Conservation (phyloP, 2,888 invertebrate species). For the Atrina japonica region DNA sequence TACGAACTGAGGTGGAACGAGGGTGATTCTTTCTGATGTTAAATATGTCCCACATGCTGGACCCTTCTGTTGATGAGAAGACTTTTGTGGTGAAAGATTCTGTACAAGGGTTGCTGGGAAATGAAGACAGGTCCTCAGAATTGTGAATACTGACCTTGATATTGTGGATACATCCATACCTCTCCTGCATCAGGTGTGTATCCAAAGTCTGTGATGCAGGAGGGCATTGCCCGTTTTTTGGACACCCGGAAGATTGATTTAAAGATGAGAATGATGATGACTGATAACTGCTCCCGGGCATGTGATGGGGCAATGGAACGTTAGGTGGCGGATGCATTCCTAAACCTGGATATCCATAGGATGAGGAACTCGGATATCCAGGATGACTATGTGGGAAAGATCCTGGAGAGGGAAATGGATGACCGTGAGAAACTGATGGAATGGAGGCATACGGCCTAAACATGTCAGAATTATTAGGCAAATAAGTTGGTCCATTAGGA, state of each 20-base stretch:
- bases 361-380: constrained; percentile 8
- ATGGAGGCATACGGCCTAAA: constrained; percentile 57
- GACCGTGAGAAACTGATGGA: constrained; percentile 55
- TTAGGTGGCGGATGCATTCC: constrained; percentile 45
- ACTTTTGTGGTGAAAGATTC: constrained; percentile 7
- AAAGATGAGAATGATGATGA: constrained; percentile 26
- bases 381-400: constrained; percentile 26
- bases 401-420: constrained; percentile 55
- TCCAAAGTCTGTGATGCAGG: constrained; percentile 67
- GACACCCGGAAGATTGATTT: constrained; percentile 61
- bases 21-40: constrained; percentile 18
- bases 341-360: constrained; percentile 49
- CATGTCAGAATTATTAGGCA: constrained; percentile 58
- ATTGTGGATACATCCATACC: constrained; percentile 51
- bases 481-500: constrained; percentile 57
- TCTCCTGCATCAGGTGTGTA: constrained; percentile 66
- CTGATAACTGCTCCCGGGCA: constrained; percentile 27
- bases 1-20: constrained; percentile 31
- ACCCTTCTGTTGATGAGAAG: neutral
- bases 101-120: neutral
- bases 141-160: constrained; percentile 28
- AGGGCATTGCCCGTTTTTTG: constrained; percentile 69
- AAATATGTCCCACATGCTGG: constrained; percentile 27
- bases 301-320: constrained; percentile 48
- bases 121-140: constrained; percentile 12